phyloP scores from a whole-genome alignment of 2,797 vertebrate genomes.

The Notolabrus celidotus region DNA sequence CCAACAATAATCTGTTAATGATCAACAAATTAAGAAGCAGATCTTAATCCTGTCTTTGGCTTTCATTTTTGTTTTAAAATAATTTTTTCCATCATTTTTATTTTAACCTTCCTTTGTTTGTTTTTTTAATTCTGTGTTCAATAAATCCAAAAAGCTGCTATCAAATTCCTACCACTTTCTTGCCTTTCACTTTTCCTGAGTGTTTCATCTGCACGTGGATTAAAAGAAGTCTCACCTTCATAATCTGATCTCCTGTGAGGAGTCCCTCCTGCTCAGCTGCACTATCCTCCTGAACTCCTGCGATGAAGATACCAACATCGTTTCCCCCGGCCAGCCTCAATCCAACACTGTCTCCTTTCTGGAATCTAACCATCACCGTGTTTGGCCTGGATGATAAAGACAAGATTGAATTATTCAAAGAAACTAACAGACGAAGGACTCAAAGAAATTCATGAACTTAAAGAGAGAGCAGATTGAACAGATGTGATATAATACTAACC shows the following conservation, averaged over 20 bases:
- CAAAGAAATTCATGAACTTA: too few relatives aligned
- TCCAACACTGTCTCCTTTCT: conserved; percentile 95
- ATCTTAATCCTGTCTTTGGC: not conserved
- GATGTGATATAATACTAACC: conserved; percentile 78
- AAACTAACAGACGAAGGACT: not conserved
- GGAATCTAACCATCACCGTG: conserved; percentile 94
- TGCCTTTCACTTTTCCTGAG: not conserved
- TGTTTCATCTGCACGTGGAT: not conserved
- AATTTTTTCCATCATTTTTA: not conserved
- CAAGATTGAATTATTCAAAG: not conserved
- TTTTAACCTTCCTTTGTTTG: too few relatives aligned
- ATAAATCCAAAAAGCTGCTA: too few relatives aligned
- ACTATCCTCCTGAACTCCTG: conserved; percentile 95
- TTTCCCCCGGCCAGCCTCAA: conserved; percentile 95
- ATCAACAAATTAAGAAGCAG: not conserved
- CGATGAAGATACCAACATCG: conserved; percentile 98
- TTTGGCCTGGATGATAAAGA: conserved; percentile 83
- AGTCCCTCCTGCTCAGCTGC: conserved; percentile 94
- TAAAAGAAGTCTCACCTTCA: conserved; percentile 86
- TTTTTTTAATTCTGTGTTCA: not conserved
- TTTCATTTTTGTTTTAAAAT: not conserved
- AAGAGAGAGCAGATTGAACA: not conserved
- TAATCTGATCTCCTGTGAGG: conserved; percentile 93
- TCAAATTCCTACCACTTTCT: not conserved
- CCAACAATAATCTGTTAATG: not conserved